phyloP scores from a whole-genome alignment of 2,888 invertebrate genomes.

The Scaptomyza tumidula region DNA sequence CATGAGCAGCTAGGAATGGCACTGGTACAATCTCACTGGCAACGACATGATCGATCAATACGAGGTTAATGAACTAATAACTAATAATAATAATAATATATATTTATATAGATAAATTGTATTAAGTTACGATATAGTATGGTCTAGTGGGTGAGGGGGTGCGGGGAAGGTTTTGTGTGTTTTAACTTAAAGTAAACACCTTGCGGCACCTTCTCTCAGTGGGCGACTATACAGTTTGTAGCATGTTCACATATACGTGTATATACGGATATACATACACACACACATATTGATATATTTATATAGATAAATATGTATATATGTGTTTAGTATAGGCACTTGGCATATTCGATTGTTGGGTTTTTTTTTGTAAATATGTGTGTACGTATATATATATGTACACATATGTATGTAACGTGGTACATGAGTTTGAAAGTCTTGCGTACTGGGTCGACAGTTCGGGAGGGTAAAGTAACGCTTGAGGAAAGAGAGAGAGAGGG shows the following conservation, averaged over 20 bases:
- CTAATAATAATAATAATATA: slow-evolving; percentile 9
- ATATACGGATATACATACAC: slow-evolving; percentile 29
- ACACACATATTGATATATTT: slow-evolving; percentile 31
- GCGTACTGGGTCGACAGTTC: neutral
- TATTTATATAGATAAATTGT: neutral
- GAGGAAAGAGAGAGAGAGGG: slow-evolving; percentile 1
- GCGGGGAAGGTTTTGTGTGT: slow-evolving; percentile 24
- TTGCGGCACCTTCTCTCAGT: slow-evolving; percentile 52
- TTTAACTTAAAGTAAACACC: slow-evolving; percentile 25
- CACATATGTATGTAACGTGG: slow-evolving; percentile 11
- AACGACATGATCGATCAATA: slow-evolving; percentile 3
- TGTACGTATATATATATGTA: slow-evolving; percentile 39
- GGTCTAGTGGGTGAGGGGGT: slow-evolving; percentile 14
- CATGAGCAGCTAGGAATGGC: slow-evolving; percentile 16
- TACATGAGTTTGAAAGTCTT: neutral
- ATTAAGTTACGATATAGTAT: slow-evolving; percentile 13
- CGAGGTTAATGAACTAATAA: slow-evolving; percentile 6
- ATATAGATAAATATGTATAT: slow-evolving; percentile 21
- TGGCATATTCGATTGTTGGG: slow-evolving; percentile 77
- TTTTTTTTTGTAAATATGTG: slow-evolving; percentile 38
- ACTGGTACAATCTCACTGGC: slow-evolving; percentile 12
- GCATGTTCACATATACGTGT: slow-evolving; percentile 42
- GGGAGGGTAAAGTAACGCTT: neutral
- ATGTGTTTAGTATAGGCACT: slow-evolving; percentile 65
- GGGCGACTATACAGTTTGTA: slow-evolving; percentile 41